Conservation (phyloP, 2,888 invertebrate species). For the Margaritifera margaritifera region DNA sequence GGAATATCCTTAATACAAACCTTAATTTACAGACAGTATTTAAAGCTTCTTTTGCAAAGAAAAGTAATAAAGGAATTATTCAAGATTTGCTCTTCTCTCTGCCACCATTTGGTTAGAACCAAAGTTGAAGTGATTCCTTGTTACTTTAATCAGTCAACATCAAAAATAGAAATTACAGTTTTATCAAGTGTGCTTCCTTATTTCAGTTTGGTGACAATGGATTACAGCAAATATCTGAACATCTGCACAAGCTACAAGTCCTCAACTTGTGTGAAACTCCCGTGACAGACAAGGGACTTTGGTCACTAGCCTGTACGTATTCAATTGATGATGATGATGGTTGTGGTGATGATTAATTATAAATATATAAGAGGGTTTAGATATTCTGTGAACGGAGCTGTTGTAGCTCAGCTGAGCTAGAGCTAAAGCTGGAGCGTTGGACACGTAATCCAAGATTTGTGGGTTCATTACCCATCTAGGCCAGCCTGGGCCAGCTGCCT, state of each 20-base stretch:
- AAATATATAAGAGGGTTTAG: neutral
- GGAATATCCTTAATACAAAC: too few relatives aligned
- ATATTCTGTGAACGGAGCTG: neutral
- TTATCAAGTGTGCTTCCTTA: constrained; percentile 1
- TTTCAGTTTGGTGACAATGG: constrained; percentile 85
- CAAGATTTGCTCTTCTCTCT: neutral
- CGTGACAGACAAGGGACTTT: constrained; percentile 86
- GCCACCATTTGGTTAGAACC: too few relatives aligned
- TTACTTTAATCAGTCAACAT: neutral
- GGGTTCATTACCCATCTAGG: too few relatives aligned
- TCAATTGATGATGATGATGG: neutral
- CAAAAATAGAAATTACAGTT: too few relatives aligned
- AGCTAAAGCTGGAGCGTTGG: too few relatives aligned
- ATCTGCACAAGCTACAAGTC: constrained; percentile 84
- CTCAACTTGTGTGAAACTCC: constrained; percentile 88
- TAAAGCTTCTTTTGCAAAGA: too few relatives aligned
- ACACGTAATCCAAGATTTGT: too few relatives aligned
- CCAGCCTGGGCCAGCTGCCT: too few relatives aligned
- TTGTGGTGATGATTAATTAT: neutral
- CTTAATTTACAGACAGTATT: too few relatives aligned
- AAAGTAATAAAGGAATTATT: neutral
- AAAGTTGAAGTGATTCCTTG: neutral
- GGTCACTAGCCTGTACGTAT: constrained; percentile 81
- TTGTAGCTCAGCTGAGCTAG: too few relatives aligned
- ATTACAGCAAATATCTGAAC: constrained; percentile 84